These are phyloP conservation scores for Euplagia quadripunctaria DNA, from an alignment of 2,888 invertebrate genomes.

Conservation along the genomic window DNA sequence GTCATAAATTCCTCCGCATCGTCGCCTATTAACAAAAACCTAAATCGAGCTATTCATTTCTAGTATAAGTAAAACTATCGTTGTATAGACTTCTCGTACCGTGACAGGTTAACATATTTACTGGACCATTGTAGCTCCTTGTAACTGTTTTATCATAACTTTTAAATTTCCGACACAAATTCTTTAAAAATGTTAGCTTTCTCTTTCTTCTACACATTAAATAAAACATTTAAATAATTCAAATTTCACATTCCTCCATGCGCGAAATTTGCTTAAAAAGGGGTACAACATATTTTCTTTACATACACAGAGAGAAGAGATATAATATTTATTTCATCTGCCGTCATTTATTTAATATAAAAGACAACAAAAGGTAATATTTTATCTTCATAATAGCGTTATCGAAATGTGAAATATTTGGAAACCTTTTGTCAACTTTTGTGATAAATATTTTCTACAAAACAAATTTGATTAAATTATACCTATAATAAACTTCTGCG, in stretches of 20 bases:
- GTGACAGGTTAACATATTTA: too few relatives aligned
- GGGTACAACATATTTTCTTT: background rate
- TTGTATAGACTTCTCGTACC: too few relatives aligned
- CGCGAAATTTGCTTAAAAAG: background rate
- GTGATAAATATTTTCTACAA: background rate
- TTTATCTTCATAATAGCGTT: background rate
- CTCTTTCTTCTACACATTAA: background rate
- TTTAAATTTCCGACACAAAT: background rate
- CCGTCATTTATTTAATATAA: background rate
- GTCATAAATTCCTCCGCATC: too few relatives aligned
- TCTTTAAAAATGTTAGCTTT: background rate
- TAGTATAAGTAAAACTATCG: too few relatives aligned
- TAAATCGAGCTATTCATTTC: too few relatives aligned
- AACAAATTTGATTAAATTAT: background rate
- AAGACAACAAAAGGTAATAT: background rate
- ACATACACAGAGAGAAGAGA: background rate
- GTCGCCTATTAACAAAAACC: too few relatives aligned
- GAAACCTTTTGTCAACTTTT: background rate
- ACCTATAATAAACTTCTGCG: conserved; percentile 2
- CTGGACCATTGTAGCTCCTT: background rate
- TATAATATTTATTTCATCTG: too few relatives aligned
- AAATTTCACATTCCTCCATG: too few relatives aligned
- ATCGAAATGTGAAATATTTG: background rate
- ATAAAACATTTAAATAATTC: too few relatives aligned
- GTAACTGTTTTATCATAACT: background rate